Conservation (phyloP, 2,113 vertebrate genomes). For the Catagonus wagneri region DNA sequence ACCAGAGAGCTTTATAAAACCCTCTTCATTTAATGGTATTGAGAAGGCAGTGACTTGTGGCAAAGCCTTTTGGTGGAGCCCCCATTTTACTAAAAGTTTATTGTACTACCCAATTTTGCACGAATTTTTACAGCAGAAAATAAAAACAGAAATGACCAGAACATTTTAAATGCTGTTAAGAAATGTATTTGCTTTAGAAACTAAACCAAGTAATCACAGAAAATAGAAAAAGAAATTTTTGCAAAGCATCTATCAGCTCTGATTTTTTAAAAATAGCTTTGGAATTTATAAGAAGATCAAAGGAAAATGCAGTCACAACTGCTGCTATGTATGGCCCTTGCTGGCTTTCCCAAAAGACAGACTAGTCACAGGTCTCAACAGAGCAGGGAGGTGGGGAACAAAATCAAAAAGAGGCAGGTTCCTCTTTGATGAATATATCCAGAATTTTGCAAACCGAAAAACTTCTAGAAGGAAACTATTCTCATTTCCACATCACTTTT, state of each 20-base stretch:
- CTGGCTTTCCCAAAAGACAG: background rate
- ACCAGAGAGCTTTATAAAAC: background rate
- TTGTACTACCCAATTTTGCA: background rate
- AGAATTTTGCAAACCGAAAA: background rate
- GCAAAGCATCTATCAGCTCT: background rate
- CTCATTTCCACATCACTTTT: background rate
- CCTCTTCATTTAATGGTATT: background rate
- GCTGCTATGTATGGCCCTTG: background rate
- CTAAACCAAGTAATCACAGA: constrained; percentile 4
- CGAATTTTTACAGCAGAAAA: background rate
- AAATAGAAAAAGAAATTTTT: constrained; percentile 5
- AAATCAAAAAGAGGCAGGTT: background rate
- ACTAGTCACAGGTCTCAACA: background rate
- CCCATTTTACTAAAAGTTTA: background rate
- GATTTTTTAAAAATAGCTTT: background rate
- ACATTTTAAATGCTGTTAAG: constrained; percentile 2
- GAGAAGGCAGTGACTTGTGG: background rate
- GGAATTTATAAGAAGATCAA: constrained; percentile 32
- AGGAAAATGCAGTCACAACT: background rate
- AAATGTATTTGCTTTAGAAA: constrained; percentile 34
- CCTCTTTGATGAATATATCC: background rate
- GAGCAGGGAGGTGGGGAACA: background rate
- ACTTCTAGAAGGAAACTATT: background rate
- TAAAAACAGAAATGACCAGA: constrained; percentile 30
- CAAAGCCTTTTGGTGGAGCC: background rate